Percentiles rank a stretch among this genome's conserved stretches.
Evolutionary conservation across 2,113 vertebrate species (phyloP).

Genomic region (Axis porcinus): DNA sequence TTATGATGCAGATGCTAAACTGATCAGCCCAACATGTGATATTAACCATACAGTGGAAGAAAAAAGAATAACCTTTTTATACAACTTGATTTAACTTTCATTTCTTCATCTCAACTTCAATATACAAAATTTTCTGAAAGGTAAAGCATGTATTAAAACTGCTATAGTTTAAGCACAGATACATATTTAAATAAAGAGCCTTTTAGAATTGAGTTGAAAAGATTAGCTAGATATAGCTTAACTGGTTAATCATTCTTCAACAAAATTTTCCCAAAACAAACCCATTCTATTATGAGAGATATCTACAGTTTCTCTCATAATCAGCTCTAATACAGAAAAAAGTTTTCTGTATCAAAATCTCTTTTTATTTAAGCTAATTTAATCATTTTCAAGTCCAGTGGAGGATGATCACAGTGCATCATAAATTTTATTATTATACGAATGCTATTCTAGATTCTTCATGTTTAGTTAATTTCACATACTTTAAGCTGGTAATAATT

Average conservation of each 20-base stretch:
- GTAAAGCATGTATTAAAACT: not conserved
- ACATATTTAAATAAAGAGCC: not conserved
- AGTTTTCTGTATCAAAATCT: not conserved
- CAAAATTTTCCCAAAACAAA: not conserved
- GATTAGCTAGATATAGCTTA: not conserved
- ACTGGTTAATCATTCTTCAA: not conserved
- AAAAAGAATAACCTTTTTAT: not conserved
- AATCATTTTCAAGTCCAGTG: not conserved
- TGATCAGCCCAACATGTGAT: not conserved
- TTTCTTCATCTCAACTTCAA: not conserved
- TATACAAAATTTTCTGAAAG: not conserved
- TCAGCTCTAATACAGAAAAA: not conserved
- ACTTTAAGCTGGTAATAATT: conserved; percentile 13
- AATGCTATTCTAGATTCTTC: not conserved
- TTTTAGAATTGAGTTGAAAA: not conserved
- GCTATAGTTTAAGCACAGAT: not conserved
- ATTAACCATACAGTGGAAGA: not conserved
- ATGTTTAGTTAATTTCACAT: not conserved
- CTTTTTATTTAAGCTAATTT: not conserved
- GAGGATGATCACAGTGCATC: not conserved
- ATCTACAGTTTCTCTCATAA: not conserved
- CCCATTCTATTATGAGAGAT: not conserved
- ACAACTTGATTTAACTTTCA: not conserved
- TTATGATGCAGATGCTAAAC: not conserved
- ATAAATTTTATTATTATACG: not conserved